Evolutionary conservation across 2,113 vertebrate genomes (phyloP).

Genomic region (Garra rufa): DNA sequence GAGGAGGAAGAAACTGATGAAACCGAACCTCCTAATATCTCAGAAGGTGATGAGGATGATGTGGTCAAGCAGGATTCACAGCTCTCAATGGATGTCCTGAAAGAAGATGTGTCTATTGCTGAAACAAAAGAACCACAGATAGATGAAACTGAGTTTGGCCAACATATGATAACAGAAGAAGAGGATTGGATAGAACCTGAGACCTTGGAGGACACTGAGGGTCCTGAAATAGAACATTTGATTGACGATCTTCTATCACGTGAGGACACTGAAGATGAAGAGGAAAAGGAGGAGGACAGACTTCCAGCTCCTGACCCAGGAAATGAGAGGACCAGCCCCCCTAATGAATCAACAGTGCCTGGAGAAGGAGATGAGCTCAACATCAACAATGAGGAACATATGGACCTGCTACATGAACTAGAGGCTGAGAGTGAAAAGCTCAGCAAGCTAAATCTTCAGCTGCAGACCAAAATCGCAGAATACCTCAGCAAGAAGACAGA

Average conservation of each 20-base stretch:
- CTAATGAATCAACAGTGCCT: neutral
- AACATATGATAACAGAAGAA: neutral
- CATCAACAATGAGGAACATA: slow-evolving; percentile 55
- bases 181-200: neutral
- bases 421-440: slow-evolving; percentile 63
- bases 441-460: slow-evolving; percentile 61
- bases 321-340: neutral
- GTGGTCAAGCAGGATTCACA: neutral
- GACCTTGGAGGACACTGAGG: slow-evolving; percentile 16
- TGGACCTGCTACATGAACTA: slow-evolving; percentile 65
- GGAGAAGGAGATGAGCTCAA: slow-evolving; percentile 19
- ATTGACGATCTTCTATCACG: slow-evolving; percentile 11
- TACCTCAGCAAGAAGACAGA: slow-evolving; percentile 67
- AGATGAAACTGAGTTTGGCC: neutral
- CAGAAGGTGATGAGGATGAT: neutral
- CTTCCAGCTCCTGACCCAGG: slow-evolving; percentile 28
- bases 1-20: neutral
- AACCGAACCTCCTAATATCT: neutral
- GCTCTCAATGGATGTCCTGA: neutral
- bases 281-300: neutral
- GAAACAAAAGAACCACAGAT: slow-evolving; percentile 32
- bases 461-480: slow-evolving; percentile 75
- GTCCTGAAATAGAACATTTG: neutral
- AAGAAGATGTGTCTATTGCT: neutral
- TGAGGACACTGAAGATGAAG: slow-evolving; percentile 38